phyloP scores from a whole-genome alignment of 2,113 vertebrate genomes.

The Brachypodius melanocephalos region DNA sequence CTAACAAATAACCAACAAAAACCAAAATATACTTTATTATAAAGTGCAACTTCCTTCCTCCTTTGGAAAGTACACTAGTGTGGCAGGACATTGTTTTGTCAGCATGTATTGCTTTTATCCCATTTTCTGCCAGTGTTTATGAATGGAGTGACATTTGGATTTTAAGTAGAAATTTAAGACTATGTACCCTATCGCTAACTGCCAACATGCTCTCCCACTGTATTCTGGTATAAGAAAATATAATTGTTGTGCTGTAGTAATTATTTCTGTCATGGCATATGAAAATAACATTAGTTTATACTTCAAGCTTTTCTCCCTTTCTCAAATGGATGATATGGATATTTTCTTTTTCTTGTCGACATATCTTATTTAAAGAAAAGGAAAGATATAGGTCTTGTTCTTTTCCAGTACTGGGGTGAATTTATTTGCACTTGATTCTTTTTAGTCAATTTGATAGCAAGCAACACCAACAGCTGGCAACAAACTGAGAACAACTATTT shows the following conservation, averaged over 20 bases:
- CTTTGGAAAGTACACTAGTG: not conserved
- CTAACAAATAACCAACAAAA: not conserved
- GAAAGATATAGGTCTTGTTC: not conserved
- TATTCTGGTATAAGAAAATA: not conserved
- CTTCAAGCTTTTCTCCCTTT: not conserved
- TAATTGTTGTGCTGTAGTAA: not conserved
- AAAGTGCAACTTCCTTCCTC: not conserved
- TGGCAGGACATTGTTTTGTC: not conserved
- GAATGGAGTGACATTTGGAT: not conserved
- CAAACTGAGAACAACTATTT: not conserved
- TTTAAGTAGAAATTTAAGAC: not conserved
- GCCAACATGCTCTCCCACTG: not conserved
- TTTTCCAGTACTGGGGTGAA: not conserved
- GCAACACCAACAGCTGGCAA: not conserved
- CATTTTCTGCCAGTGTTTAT: not conserved
- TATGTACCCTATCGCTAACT: not conserved
- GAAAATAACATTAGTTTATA: not conserved
- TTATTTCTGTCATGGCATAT: not conserved
- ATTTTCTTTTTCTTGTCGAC: not conserved
- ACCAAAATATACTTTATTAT: not conserved
- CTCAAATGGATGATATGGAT: not conserved
- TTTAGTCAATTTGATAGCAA: not conserved
- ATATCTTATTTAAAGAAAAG: not conserved
- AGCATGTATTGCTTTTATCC: not conserved
- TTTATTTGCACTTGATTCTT: not conserved